Evolutionary conservation across 2,888 invertebrate genomes (phyloP).

Genomic region (Mactromeris polynyma): DNA sequence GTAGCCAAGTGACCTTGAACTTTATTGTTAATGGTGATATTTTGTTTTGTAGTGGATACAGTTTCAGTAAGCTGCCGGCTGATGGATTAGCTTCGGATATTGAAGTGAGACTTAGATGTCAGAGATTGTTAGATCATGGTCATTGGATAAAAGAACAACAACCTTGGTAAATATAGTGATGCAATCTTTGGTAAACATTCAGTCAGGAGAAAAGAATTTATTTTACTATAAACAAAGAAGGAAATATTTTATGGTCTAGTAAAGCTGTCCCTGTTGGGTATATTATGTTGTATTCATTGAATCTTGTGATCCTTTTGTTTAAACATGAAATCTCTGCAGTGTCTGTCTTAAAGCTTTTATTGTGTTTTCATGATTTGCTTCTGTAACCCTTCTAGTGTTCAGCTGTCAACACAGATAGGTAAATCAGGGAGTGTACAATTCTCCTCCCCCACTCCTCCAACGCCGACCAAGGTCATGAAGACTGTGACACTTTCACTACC

Average conservation of each 20-base stretch:
- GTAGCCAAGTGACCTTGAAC: too few species aligned
- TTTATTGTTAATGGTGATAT: not conserved
- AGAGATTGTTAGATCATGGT: slow-evolving; percentile 85
- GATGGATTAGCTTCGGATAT: slow-evolving; percentile 80
- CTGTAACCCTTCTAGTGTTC: slow-evolving; percentile 80
- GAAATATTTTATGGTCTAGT: too few species aligned
- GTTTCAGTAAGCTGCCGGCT: slow-evolving; percentile 79
- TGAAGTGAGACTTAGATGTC: slow-evolving; percentile 84
- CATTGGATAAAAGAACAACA: slow-evolving; percentile 84
- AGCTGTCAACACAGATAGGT: slow-evolving; percentile 72
- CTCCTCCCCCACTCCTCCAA: slow-evolving; percentile 64
- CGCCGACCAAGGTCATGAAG: slow-evolving; percentile 30
- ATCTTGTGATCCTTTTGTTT: too few species aligned
- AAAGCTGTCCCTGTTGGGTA: too few species aligned
- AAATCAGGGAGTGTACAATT: slow-evolving; percentile 78
- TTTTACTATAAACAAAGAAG: too few species aligned
- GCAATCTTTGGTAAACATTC: too few species aligned
- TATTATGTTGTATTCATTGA: too few species aligned
- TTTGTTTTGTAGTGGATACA: slow-evolving; percentile 75
- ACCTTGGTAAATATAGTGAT: slow-evolving; percentile 52
- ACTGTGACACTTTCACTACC: slow-evolving; percentile 49
- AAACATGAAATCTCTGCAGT: too few species aligned
- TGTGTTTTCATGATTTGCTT: too few species aligned
- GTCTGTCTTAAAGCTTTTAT: too few species aligned
- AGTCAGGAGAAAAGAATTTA: too few species aligned